These are phyloP conservation scores for Amphiprion clarkii DNA, from an alignment of 2,797 vertebrate genomes.

Conservation along the genomic window DNA sequence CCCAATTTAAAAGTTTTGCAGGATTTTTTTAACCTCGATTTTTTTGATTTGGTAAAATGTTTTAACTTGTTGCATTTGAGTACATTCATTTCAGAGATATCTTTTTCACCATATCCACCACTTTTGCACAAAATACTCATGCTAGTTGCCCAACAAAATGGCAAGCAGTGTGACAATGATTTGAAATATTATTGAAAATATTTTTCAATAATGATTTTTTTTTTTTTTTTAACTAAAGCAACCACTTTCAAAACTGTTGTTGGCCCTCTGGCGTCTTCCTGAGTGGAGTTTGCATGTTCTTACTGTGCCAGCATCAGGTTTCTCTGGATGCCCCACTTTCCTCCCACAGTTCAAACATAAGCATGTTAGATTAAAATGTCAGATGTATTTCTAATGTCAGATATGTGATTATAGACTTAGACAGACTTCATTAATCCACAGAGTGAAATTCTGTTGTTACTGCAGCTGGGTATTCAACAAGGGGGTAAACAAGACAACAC, in stretches of 20 bases:
- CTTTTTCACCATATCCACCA: not conserved
- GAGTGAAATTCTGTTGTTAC: no score
- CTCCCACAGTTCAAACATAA: no score
- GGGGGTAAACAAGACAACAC: no score
- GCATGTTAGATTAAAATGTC: no score
- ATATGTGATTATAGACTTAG: no score
- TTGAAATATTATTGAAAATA: not conserved
- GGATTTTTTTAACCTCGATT: not conserved
- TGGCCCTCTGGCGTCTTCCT: no score
- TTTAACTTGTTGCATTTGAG: not conserved
- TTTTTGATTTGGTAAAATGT: not conserved
- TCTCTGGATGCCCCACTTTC: no score
- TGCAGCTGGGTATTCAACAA: no score
- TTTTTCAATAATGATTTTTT: not conserved
- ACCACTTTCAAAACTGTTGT: not conserved
- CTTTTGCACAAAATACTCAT: not conserved
- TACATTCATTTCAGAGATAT: not conserved
- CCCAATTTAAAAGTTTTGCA: slow-evolving; percentile 20
- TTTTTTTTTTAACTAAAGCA: not conserved
- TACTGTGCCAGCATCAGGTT: no score
- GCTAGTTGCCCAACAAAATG: not conserved
- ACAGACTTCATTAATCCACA: no score
- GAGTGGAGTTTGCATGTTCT: no score
- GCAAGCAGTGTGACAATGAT: not conserved
- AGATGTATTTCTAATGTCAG: no score